Percentiles rank a stretch among this genome's conserved stretches.
Conservation (phyloP, 2,113 vertebrate genomes). For the Bombycilla garrulus region DNA sequence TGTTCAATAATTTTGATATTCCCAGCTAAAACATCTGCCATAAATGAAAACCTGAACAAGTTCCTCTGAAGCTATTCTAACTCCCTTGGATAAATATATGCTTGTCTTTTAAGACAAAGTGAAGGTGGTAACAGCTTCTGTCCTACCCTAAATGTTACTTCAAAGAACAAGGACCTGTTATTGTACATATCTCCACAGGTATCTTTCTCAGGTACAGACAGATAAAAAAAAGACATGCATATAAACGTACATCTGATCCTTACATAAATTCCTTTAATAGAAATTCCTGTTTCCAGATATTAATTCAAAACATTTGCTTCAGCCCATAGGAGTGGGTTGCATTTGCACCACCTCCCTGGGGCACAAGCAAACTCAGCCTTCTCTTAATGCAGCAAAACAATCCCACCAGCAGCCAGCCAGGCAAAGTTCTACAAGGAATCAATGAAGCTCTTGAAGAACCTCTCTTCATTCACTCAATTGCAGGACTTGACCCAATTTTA, state of each 20-base stretch:
- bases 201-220: not conserved
- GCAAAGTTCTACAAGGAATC: conserved; percentile 21
- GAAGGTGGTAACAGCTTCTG: not conserved
- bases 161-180: not conserved
- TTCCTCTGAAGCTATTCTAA: conserved; percentile 11
- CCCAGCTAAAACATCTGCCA: not conserved
- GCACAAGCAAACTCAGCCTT: not conserved
- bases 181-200: not conserved
- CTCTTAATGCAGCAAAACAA: not conserved
- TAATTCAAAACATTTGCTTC: not conserved
- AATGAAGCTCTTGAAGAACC: conserved; percentile 29
- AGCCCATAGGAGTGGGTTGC: not conserved
- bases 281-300: not conserved
- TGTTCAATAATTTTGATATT: not conserved
- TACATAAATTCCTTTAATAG: not conserved
- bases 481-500: conserved; percentile 56
- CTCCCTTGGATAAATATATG: not conserved
- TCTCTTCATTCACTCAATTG: conserved; percentile 43
- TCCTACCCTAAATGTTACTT: not conserved
- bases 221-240: not conserved
- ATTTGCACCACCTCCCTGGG: not conserved
- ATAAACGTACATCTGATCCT: not conserved
- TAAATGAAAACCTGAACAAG: not conserved
- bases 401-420: not conserved
- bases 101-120: not conserved